Evolutionary conservation across 2,113 vertebrate species (phyloP).

Genomic region (Silurus asotus): DNA sequence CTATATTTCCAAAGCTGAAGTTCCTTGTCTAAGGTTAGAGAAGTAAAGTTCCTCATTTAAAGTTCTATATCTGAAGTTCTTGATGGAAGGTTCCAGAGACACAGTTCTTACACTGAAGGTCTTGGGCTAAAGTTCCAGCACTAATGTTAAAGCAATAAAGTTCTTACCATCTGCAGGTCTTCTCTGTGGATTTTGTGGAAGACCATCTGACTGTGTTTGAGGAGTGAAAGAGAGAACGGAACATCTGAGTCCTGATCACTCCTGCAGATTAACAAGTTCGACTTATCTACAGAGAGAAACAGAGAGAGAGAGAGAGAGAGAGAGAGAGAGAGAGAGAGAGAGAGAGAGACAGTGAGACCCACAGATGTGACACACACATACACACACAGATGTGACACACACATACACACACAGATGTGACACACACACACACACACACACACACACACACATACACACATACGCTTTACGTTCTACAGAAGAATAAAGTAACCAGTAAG

Average conservation of each 20-base stretch:
- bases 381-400: too few species aligned
- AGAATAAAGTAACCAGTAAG: not conserved
- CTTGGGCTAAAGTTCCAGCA: too few species aligned
- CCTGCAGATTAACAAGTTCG: slow-evolving; percentile 91
- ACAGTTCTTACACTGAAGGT: not conserved
- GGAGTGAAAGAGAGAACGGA: slow-evolving; percentile 76
- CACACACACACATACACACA: too few species aligned
- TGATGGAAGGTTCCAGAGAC: not conserved
- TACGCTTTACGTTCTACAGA: not conserved
- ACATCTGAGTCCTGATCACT: slow-evolving; percentile 81
- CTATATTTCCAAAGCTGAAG: not conserved
- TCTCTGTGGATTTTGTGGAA: slow-evolving; percentile 98
- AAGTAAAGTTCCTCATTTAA: not conserved
- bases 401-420: too few species aligned
- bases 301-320: not conserved
- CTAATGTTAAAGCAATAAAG: not conserved
- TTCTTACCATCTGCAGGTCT: slow-evolving; percentile 87
- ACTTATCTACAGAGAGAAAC: slow-evolving; percentile 79
- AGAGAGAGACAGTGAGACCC: too few species aligned
- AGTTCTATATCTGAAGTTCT: not conserved
- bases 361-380: too few species aligned
- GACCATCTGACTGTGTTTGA: slow-evolving; percentile 94
- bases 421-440: too few species aligned
- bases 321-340: slow-evolving; percentile 5
- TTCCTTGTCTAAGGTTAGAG: not conserved